Percentiles rank a stretch among this genome's conserved stretches.
Conservation (phyloP, 1,140 invertebrate species). For the Drosophila parabipectinata region DNA sequence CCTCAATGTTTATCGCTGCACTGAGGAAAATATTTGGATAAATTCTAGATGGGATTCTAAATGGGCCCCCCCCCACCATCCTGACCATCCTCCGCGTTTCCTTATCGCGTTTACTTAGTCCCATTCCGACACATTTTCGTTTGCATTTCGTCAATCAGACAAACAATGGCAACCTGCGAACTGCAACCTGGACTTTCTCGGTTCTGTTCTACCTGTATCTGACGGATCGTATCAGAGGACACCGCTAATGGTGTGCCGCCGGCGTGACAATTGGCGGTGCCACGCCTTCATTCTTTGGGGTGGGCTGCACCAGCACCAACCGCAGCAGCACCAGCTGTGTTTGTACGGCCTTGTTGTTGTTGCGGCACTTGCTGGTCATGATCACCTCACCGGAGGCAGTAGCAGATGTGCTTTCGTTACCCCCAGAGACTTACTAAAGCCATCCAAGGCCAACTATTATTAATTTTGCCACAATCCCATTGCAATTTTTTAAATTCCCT, state of each 20-base stretch:
- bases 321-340: constrained; percentile 41
- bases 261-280: constrained; percentile 63
- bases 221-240: background rate
- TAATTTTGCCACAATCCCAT: no score
- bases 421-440: background rate
- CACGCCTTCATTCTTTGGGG: constrained; percentile 65
- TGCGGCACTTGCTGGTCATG: background rate
- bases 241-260: background rate
- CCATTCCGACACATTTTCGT: constrained; percentile 82
- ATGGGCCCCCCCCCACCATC: no score
- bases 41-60: background rate
- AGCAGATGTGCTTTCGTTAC: background rate
- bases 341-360: background rate
- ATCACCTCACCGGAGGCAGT: background rate
- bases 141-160: constrained; percentile 82
- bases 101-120: constrained; percentile 71
- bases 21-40: background rate
- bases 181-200: constrained; percentile 55
- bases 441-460: no score
- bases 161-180: constrained; percentile 71
- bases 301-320: constrained; percentile 53
- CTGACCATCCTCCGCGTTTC: constrained; percentile 3
- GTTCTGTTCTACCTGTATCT: constrained; percentile 16
- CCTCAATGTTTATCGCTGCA: constrained; percentile 55
- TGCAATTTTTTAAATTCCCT: no score